phyloP scores from a whole-genome alignment of 2,113 vertebrate genomes.

The Columba livia region DNA sequence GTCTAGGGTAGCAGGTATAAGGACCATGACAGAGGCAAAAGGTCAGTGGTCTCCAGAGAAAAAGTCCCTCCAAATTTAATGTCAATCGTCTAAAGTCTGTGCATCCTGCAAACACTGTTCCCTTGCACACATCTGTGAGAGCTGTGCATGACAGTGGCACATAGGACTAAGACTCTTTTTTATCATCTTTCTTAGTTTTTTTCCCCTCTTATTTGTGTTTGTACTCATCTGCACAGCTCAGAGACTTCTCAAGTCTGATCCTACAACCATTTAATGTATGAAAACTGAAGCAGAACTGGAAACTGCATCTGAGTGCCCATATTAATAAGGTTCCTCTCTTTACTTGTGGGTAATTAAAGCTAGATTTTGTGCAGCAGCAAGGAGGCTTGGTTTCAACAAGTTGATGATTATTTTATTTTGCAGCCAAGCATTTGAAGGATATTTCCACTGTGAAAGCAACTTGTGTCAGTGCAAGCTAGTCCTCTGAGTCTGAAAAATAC shows the following conservation, averaged over 20 bases:
- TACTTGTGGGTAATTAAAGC: slow-evolving; percentile 7
- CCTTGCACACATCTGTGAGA: not conserved
- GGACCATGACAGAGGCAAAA: not conserved
- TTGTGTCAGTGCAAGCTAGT: not conserved
- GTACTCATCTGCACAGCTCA: not conserved
- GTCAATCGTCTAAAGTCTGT: not conserved
- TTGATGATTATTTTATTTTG: not conserved
- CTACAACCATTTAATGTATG: not conserved
- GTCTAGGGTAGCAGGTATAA: not conserved
- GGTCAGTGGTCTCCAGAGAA: not conserved
- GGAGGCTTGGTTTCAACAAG: not conserved
- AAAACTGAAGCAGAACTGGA: not conserved
- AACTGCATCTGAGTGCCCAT: not conserved
- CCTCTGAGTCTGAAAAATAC: not conserved
- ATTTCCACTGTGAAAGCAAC: not conserved
- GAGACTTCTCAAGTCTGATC: not conserved
- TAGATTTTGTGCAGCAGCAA: not conserved
- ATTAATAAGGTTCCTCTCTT: not conserved
- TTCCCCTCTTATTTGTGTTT: not conserved
- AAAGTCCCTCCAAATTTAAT: not conserved
- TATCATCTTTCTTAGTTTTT: not conserved
- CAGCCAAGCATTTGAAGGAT: not conserved
- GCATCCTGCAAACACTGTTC: not conserved
- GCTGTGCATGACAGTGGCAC: not conserved
- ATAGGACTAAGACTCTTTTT: not conserved